phyloP scores from a whole-genome alignment of 2,888 invertebrate genomes.

The Pachliopta kotzebuea region DNA sequence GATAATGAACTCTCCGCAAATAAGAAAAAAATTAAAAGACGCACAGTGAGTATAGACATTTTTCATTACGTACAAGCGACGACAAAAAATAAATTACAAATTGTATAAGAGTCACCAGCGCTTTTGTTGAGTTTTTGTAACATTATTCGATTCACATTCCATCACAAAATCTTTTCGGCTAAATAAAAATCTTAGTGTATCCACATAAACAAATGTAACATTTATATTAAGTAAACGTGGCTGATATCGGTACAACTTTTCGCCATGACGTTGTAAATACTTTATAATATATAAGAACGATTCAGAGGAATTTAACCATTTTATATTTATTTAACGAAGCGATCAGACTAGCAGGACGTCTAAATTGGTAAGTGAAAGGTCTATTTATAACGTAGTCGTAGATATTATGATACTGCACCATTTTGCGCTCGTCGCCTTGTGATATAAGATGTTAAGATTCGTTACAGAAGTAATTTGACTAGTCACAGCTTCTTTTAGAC shows the following conservation, averaged over 20 bases:
- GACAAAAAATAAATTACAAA: conserved; percentile 29
- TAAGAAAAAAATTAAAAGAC: conserved; percentile 12
- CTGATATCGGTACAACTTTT: neutral
- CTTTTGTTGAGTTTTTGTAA: conserved; percentile 25
- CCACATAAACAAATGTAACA: neutral
- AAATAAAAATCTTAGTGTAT: conserved; percentile 2
- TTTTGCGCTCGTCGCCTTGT: too few relatives aligned
- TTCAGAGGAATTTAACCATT: neutral
- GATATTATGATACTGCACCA: too few relatives aligned
- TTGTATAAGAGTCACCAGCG: conserved; percentile 12
- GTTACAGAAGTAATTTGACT: too few relatives aligned
- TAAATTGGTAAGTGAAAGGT: too few relatives aligned
- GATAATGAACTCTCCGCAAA: conserved; percentile 17
- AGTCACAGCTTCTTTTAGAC: too few relatives aligned
- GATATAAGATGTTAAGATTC: too few relatives aligned
- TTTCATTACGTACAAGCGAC: conserved; percentile 17
- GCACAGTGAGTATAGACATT: conserved; percentile 12
- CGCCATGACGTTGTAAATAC: neutral
- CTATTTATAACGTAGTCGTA: too few relatives aligned
- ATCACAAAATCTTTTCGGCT: neutral
- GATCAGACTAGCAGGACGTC: too few relatives aligned
- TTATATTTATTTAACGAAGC: too few relatives aligned
- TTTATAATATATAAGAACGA: neutral
- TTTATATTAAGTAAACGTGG: neutral
- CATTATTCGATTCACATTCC: conserved; percentile 11